Conservation (phyloP, 1,140 invertebrate species). For the Ephestia elutella region DNA sequence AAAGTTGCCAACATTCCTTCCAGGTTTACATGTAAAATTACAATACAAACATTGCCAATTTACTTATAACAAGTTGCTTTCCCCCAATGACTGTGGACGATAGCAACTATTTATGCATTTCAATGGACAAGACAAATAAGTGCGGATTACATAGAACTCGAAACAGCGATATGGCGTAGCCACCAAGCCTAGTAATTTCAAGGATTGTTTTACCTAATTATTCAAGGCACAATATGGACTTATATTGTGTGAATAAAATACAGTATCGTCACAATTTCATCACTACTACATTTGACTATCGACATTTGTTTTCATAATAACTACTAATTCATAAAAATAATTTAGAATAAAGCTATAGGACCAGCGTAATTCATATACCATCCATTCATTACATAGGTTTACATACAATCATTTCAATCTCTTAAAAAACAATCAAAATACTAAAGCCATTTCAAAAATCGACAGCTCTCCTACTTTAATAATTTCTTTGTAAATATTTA, state of each 20-base stretch:
- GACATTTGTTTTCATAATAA: slow-evolving; percentile 3
- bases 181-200: neutral
- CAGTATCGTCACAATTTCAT: neutral
- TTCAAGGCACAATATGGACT: slow-evolving; percentile 8
- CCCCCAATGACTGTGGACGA: neutral
- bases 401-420: slow-evolving; percentile 24
- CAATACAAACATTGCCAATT: neutral
- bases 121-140: neutral
- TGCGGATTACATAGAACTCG: neutral
- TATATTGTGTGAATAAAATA: neutral
- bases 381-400: slow-evolving; percentile 13
- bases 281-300: neutral
- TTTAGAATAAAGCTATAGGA: slow-evolving; percentile 62
- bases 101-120: neutral
- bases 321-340: slow-evolving; percentile 23
- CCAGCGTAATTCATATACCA: slow-evolving; percentile 41
- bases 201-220: neutral
- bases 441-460: slow-evolving; percentile 31
- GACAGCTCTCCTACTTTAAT: slow-evolving; percentile 32
- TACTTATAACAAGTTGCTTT: neutral
- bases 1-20: too few species aligned
- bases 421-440: slow-evolving; percentile 29
- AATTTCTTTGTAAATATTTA: slow-evolving; percentile 38
- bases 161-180: neutral
- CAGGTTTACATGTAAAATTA: too few species aligned